These are phyloP conservation scores for Alca torda DNA, from an alignment of 2,797 vertebrate genomes.

Conservation along the genomic window DNA sequence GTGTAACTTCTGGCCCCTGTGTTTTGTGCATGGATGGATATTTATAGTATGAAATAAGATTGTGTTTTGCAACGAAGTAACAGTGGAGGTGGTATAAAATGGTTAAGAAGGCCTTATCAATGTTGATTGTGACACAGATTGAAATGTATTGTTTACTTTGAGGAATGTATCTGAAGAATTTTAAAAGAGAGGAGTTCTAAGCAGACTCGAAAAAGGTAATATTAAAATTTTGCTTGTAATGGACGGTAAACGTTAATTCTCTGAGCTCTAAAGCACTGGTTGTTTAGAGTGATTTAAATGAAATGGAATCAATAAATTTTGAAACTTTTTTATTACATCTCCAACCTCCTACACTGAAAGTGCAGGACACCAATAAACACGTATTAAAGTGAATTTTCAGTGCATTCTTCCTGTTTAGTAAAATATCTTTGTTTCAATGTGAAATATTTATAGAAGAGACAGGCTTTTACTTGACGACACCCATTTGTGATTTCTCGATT, in stretches of 20 bases:
- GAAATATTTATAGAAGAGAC: background rate
- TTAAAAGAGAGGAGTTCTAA: conserved; percentile 69
- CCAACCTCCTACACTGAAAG: conserved; percentile 60
- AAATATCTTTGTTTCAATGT: background rate
- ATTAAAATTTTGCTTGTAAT: conserved; percentile 73
- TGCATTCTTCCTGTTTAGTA: conserved; percentile 36
- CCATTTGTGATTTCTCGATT: background rate
- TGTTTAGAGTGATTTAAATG: conserved; percentile 58
- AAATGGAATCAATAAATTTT: conserved; percentile 56
- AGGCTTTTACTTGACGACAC: background rate
- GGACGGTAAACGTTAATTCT: conserved; percentile 71
- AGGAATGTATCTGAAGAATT: conserved; percentile 77
- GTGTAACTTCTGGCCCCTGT: conserved; percentile 54
- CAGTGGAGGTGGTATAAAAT: conserved; percentile 55
- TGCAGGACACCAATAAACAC: conserved; percentile 62
- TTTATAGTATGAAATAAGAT: conserved; percentile 46
- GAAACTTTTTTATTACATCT: conserved; percentile 60
- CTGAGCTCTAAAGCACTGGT: conserved; percentile 64
- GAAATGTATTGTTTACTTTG: conserved; percentile 80
- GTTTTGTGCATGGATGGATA: conserved; percentile 60
- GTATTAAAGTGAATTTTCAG: conserved; percentile 59
- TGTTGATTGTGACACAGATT: conserved; percentile 69
- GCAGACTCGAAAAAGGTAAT: conserved; percentile 49
- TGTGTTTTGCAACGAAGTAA: conserved; percentile 59
- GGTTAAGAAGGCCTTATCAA: conserved; percentile 74